Base-by-base conservation (phyloP, 2,797 vertebrate genomes). In the Hyperoplus immaculatus region DNA sequence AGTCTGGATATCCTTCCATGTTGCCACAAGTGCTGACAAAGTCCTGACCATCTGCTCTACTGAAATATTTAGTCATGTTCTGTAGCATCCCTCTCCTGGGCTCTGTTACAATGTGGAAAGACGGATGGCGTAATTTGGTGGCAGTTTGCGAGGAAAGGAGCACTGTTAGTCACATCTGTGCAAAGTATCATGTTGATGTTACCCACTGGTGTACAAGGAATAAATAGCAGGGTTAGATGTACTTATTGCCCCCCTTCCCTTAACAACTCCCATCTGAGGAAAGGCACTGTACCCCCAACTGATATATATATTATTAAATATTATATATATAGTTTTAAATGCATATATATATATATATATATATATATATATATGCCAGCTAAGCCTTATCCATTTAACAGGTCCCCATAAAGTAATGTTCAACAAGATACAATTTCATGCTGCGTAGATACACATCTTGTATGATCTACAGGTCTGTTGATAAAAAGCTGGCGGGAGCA, bases 1-100 rank as follows among this genome's bases (percentile, higher is more conserved):
- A 38, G 16, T 68, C 38, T 79, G 49, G 45, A 69, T 78, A 53
- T 70, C 72, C 18, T 62, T 77, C 51, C 39, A 73, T 83, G 82
- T 72, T 76, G 45, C 71, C 66, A 72, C 49, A 53, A 75, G 61
- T 60, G 60, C 63, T 58, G 75, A 82, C 74, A 84, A 89, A 81
- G 79, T 85, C 66, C 66, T 36, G 53, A 72, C 88, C 91, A 92
- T 92, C 89, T 90, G 87, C 78, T 88, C 77, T 57, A 71, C 72
- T 93, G 67, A 90, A 92, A 91, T 90, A 90, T 90, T 94, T 78
- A 91, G 81, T 83, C 82, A 67, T 77, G 82, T 81, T 86, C 74
- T 54, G 81, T 77, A 73, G 86, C 74, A 75, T 76, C 51, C 45
- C 65, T 88, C 84, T 91, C 84, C 57, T 75, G 78, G 83, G 81